Evolutionary conservation across 2,888 invertebrate genomes (phyloP).

Genomic region (Beris morrisii): DNA sequence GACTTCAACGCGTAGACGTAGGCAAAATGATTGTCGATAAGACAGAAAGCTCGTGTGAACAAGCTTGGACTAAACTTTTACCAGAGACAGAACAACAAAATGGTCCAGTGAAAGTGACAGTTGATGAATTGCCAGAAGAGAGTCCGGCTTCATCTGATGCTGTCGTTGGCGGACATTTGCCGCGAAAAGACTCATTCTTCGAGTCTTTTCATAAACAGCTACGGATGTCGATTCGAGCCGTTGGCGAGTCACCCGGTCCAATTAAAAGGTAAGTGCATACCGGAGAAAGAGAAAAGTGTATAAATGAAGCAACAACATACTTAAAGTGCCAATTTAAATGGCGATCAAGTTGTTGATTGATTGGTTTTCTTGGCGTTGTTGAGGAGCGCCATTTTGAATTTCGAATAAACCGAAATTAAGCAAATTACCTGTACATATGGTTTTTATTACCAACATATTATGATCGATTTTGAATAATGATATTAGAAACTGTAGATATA

Average conservation of each 20-base stretch:
- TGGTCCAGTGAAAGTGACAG: slow-evolving; percentile 48
- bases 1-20: slow-evolving; percentile 2
- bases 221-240: slow-evolving; percentile 55
- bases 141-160: slow-evolving; percentile 44
- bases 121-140: slow-evolving; percentile 44
- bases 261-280: slow-evolving; percentile 51
- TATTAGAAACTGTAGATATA: too few relatives aligned
- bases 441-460: too few relatives aligned
- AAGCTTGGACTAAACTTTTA: slow-evolving; percentile 55
- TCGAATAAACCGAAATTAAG: too few relatives aligned
- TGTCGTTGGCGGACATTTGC: slow-evolving; percentile 31
- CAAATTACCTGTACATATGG: too few relatives aligned
- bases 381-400: too few relatives aligned
- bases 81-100: slow-evolving; percentile 47
- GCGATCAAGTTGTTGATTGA: too few relatives aligned
- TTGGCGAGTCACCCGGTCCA: slow-evolving; percentile 55
- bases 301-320: too few relatives aligned
- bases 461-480: too few relatives aligned
- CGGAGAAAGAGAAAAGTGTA: too few relatives aligned
- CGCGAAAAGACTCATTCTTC: slow-evolving; percentile 53
- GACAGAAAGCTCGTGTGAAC: slow-evolving; percentile 49
- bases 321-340: too few relatives aligned
- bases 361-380: too few relatives aligned
- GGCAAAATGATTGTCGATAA: slow-evolving; percentile 53
- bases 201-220: slow-evolving; percentile 55